phyloP scores from a whole-genome alignment of 2,797 vertebrate species.

The Sphaeramia orbicularis region DNA sequence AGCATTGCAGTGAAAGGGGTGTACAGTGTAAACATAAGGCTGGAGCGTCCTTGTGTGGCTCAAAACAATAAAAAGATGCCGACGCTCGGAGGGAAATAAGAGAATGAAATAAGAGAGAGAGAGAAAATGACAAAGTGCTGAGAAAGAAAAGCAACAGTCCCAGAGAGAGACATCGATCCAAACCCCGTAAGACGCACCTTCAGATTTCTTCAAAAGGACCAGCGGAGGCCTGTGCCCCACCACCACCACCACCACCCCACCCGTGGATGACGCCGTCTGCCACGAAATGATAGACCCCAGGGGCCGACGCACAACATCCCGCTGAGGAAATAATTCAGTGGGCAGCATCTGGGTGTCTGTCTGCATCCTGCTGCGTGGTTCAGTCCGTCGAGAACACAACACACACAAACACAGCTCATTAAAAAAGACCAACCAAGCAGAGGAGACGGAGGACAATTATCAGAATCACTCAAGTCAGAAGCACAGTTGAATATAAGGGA shows the following conservation, averaged over 20 bases:
- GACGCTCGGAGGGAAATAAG: conserved; percentile 12
- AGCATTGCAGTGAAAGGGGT: conserved; percentile 3
- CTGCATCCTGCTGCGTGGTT: conserved; percentile 42
- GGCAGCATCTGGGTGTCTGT: conserved; percentile 52
- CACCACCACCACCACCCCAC: conserved; percentile 31
- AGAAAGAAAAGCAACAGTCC: conserved; percentile 6
- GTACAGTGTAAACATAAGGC: conserved; percentile 22
- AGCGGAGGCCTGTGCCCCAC: conserved; percentile 19
- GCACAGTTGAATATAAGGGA: conserved; percentile 17
- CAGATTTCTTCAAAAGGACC: conserved; percentile 57
- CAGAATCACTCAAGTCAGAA: conserved; percentile 55
- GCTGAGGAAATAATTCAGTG: conserved; percentile 45
- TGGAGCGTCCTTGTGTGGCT: conserved; percentile 15
- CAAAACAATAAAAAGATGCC: conserved; percentile 4
- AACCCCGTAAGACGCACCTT: conserved; percentile 44
- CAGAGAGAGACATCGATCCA: conserved; percentile 50
- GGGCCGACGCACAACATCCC: conserved; percentile 29
- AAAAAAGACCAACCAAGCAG: conserved; percentile 67
- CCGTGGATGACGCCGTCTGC: conserved; percentile 52
- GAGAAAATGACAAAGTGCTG: conserved; percentile 5
- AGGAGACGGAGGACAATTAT: conserved; percentile 59
- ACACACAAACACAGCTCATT: conserved; percentile 48
- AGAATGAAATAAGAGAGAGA: neutral
- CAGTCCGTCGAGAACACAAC: conserved; percentile 15
- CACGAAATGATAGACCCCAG: conserved; percentile 53